phyloP scores from a whole-genome alignment of 1,140 invertebrate genomes.

The Solenopsis invicta region DNA sequence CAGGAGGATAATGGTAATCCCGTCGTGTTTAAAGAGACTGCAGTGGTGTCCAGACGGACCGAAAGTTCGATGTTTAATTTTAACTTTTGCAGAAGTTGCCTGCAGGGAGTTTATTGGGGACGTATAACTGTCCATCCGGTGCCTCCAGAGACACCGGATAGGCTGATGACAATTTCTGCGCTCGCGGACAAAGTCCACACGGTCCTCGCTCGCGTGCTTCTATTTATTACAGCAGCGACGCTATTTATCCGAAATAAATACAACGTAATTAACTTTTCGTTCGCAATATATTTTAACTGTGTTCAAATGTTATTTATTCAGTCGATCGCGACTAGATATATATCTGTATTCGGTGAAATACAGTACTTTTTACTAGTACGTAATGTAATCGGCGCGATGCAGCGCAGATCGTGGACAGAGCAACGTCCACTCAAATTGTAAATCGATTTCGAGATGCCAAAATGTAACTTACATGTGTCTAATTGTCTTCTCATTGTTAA shows the following conservation, averaged over 20 bases:
- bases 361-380: background rate
- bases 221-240: background rate
- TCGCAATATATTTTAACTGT: background rate
- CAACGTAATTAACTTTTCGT: background rate
- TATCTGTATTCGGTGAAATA: background rate
- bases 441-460: slow-evolving; percentile 7
- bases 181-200: background rate
- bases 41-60: background rate
- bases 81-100: slow-evolving; percentile 51
- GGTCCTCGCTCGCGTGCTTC: background rate
- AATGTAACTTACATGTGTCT: background rate
- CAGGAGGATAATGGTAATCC: slow-evolving; percentile 6
- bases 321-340: background rate
- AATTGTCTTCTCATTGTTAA: slow-evolving; percentile 1
- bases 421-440: background rate
- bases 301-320: background rate
- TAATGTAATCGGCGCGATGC: background rate
- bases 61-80: slow-evolving; percentile 53
- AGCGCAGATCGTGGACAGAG: background rate
- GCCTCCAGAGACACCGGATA: slow-evolving; percentile 14
- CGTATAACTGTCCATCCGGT: background rate
- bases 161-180: slow-evolving; percentile 38
- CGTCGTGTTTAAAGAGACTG: slow-evolving; percentile 45
- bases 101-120: slow-evolving; percentile 18
- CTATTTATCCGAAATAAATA: background rate